Evolutionary conservation across 2,888 invertebrate species (phyloP), one percentile per base, ranked within the genome.

Genomic region (Deilephila porcellus): DNA sequence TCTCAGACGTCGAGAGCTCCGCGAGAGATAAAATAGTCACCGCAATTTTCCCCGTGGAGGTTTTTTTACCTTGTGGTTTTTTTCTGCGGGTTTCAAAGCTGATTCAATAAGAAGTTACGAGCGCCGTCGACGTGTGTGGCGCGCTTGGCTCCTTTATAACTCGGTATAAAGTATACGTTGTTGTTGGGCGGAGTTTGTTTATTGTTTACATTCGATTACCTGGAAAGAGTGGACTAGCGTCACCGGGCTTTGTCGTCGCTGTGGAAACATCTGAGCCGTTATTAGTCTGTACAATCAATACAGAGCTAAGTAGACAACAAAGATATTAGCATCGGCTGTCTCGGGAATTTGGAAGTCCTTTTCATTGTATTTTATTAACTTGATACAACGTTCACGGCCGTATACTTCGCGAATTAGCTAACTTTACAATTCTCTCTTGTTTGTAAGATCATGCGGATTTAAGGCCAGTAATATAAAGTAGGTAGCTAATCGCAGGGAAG

Each of bases 61-160:
- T 73, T 88, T 90, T 45, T 88, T 87, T 88, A 89, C 90, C 88
- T 90, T 85, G 83, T 84, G 83, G 84, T 85, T 87, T 87, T 86
- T 89, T 85, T 45, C 14, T 86, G 82, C 80, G 78, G 83, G 85
- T 88, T 88, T 88, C 86, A 87, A 85, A 86, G 89, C 87, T 90
- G 90, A 90, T 88, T 88, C 88, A 90, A 91, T 91, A 90, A 87
- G 87, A 88, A 88, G 87, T 90, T 88, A 89, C 86, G 88, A 70
- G 67, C 70, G 73, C 32, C 29, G 70, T 70, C 60, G 60, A 60
- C 53, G 70, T 64, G 60, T 70, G 73, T 34, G 59, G 8, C 32
- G 60, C n/a, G 67, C 20, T 45, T 60, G 67, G 52, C 60, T 20
- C 60, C 60, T 73, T 70, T 73, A 73, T 60, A 70, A 63, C 63